Conservation (phyloP, 2,888 invertebrate species). For the Tubiluchus corallicola region DNA sequence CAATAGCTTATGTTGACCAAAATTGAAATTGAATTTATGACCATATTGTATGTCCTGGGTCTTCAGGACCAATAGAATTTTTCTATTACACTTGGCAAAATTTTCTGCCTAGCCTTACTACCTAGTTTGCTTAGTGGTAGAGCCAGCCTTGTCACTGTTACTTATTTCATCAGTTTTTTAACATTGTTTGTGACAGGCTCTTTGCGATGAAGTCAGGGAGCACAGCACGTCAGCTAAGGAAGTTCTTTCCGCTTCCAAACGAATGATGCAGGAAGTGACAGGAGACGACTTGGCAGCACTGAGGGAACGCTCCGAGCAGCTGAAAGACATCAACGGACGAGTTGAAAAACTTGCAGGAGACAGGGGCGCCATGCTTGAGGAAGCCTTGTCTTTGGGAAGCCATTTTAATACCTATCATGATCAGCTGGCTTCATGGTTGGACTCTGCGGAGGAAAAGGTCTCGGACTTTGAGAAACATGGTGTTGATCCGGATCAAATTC, state of each 20-base stretch:
- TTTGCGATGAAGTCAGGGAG: slow-evolving; percentile 85
- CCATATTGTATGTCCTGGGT: no score
- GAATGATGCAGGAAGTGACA: slow-evolving; percentile 38
- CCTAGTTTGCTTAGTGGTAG: no score
- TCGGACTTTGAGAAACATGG: no score
- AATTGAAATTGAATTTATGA: no score
- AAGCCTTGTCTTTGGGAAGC: slow-evolving; percentile 81
- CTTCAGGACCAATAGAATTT: no score
- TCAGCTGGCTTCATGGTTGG: slow-evolving; percentile 69
- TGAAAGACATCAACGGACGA: slow-evolving; percentile 74
- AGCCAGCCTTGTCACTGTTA: no score
- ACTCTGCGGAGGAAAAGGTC: slow-evolving; percentile 68
- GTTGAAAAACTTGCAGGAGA: slow-evolving; percentile 73
- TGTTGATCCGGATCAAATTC: slow-evolving; percentile 76
- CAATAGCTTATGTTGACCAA: no score
- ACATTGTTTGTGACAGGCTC: no score
- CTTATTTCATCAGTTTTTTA: no score
- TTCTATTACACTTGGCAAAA: no score
- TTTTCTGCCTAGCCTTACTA: no score
- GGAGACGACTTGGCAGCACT: slow-evolving; percentile 53
- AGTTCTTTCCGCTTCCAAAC: slow-evolving; percentile 74
- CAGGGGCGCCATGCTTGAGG: slow-evolving; percentile 73
- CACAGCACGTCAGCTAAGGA: slow-evolving; percentile 82
- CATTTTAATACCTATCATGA: slow-evolving; percentile 87
- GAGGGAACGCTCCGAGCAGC: slow-evolving; percentile 72